A percentile compares a stretch with the other conserved stretches of the same genome.
phyloP scores from a whole-genome alignment of 2,888 invertebrate species.

The Oligia fasciuncula region DNA sequence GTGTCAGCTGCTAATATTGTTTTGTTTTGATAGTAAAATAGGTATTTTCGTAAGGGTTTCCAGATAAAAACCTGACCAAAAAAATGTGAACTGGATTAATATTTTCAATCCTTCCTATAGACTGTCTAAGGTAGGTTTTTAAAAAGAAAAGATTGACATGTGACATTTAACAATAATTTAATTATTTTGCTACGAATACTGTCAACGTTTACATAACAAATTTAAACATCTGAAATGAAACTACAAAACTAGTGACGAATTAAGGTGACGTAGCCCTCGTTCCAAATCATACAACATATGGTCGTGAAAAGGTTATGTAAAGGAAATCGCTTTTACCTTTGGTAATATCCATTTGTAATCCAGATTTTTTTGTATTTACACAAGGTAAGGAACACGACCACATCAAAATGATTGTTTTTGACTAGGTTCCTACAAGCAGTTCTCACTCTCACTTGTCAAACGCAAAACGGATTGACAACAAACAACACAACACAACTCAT shows the following conservation, averaged over 20 bases:
- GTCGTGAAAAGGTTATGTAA: slow-evolving; percentile 78
- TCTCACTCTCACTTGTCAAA: slow-evolving; percentile 78
- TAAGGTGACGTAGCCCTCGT: slow-evolving; percentile 74
- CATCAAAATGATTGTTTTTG: slow-evolving; percentile 71
- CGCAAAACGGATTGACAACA: slow-evolving; percentile 68
- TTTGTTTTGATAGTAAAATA: background rate
- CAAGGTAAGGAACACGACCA: slow-evolving; percentile 73
- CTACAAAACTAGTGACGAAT: slow-evolving; percentile 46
- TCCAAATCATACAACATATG: slow-evolving; percentile 80
- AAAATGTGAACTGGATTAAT: background rate
- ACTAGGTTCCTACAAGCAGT: slow-evolving; percentile 64
- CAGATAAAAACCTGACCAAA: background rate
- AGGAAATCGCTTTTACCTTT: slow-evolving; percentile 80
- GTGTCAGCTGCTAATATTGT: slow-evolving; percentile 1
- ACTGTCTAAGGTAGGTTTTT: background rate
- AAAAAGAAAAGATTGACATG: background rate
- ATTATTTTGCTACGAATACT: background rate
- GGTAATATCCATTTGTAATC: slow-evolving; percentile 82
- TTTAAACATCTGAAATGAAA: background rate
- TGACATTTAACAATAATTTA: background rate
- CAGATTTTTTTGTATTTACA: slow-evolving; percentile 66
- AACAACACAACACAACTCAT: slow-evolving; percentile 79
- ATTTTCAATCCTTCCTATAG: background rate
- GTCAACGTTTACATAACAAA: background rate
- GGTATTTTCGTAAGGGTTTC: background rate